phyloP scores from a whole-genome alignment of 2,888 invertebrate genomes.

The Cheiracanthium punctorium region DNA sequence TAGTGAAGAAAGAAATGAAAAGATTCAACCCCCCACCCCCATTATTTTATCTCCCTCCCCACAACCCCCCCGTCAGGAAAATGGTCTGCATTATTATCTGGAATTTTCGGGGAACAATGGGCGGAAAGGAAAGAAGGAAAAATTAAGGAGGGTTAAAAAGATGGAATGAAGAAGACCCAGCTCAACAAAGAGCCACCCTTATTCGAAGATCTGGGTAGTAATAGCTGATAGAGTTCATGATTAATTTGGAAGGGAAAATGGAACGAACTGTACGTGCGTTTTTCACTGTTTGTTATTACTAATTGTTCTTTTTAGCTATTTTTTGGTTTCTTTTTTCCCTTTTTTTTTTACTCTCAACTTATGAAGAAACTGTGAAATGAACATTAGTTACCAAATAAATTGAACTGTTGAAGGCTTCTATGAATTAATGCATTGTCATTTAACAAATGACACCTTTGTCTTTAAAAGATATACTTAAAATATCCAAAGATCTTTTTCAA shows the following conservation, averaged over 20 bases:
- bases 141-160: neutral
- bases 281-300: constrained; percentile 40
- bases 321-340: neutral
- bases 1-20: constrained; percentile 39
- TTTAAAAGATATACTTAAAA: neutral
- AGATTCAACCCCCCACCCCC: constrained; percentile 20
- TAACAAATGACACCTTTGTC: constrained; percentile 26
- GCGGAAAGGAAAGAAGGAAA: constrained; percentile 28
- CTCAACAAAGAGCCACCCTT: constrained; percentile 14
- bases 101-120: constrained; percentile 61
- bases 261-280: constrained; percentile 17
- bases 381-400: constrained; percentile 41
- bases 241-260: constrained; percentile 46
- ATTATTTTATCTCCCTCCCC: constrained; percentile 33
- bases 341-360: no score
- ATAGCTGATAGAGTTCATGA: constrained; percentile 52
- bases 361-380: constrained; percentile 26
- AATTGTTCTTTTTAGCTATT: constrained; percentile 37
- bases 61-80: constrained; percentile 39
- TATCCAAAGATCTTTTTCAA: neutral
- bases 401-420: constrained; percentile 18
- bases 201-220: constrained; percentile 22
- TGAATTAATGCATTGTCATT: constrained; percentile 26
- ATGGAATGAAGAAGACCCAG: constrained; percentile 24
- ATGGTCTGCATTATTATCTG: constrained; percentile 60